Evolutionary conservation across 2,113 vertebrate species (phyloP).

Genomic region (Spheniscus mendiculus): DNA sequence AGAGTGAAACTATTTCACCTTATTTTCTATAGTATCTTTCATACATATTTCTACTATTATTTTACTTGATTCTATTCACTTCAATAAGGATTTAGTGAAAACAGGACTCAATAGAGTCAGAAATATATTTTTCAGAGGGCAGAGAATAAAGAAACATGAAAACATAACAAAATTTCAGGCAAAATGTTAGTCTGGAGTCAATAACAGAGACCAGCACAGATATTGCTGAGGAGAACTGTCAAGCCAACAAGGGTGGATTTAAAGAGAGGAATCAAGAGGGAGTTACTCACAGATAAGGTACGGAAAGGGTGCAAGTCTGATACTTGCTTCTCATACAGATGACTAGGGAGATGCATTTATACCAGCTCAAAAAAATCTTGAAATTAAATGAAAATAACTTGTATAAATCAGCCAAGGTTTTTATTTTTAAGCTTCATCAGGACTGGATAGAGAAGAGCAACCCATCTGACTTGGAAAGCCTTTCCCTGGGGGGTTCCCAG

Average conservation of each 20-base stretch:
- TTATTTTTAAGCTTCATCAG: not conserved
- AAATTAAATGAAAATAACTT: not conserved
- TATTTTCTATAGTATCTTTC: not conserved
- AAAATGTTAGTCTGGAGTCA: not conserved
- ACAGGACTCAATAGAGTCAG: not conserved
- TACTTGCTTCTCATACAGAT: not conserved
- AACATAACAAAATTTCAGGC: not conserved
- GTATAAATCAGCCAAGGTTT: not conserved
- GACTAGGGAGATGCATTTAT: not conserved
- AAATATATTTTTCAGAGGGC: not conserved
- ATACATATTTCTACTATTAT: not conserved
- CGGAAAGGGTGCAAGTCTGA: not conserved
- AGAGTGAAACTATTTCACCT: not conserved
- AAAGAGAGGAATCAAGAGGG: not conserved
- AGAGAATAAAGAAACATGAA: not conserved
- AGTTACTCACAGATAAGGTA: not conserved
- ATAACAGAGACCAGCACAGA: not conserved
- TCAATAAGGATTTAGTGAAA: not conserved
- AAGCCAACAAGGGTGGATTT: not conserved
- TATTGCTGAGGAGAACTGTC: not conserved
- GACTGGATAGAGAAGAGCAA: not conserved
- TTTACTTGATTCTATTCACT: not conserved
- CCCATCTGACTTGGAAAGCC: not conserved
- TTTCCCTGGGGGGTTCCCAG: not conserved
- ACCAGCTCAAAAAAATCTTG: not conserved